Conservation (phyloP, 2,113 vertebrate genomes). For the Myocastor coypus region DNA sequence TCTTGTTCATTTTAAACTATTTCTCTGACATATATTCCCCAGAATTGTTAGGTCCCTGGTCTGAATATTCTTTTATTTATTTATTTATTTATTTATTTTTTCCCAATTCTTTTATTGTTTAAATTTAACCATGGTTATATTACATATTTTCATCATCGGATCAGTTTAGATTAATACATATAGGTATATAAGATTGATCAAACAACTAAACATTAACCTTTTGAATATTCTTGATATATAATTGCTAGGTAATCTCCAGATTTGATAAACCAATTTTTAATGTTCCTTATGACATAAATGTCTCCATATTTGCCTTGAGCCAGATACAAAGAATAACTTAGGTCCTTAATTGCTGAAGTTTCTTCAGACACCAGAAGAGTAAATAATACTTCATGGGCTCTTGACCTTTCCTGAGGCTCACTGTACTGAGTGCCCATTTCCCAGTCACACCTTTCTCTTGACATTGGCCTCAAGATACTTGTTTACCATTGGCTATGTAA, state of each 20-base stretch:
- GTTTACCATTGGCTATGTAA: neutral
- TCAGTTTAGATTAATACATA: no score
- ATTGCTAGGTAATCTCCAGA: conserved; percentile 17
- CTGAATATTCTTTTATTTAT: conserved; percentile 51
- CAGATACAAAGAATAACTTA: neutral
- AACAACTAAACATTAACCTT: no score
- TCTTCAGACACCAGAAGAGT: neutral
- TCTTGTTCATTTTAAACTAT: conserved; percentile 30
- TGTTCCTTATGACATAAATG: neutral
- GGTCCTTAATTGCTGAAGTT: conserved; percentile 14
- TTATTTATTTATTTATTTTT: no score
- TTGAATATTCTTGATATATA: conserved; percentile 26
- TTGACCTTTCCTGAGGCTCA: neutral
- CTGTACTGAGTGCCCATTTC: neutral
- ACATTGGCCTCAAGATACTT: neutral
- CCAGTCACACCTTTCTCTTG: neutral
- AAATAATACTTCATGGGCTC: neutral
- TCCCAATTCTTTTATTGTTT: no score
- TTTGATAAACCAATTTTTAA: neutral
- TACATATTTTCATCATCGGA: no score
- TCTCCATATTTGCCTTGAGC: neutral
- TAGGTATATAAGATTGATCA: no score
- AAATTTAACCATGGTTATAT: no score
- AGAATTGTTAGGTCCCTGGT: neutral
- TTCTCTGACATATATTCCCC: conserved; percentile 26